A percentile compares a stretch with the other conserved stretches of the same genome.
phyloP scores from a whole-genome alignment of 1,140 invertebrate genomes.

The Ceratina australensis region DNA sequence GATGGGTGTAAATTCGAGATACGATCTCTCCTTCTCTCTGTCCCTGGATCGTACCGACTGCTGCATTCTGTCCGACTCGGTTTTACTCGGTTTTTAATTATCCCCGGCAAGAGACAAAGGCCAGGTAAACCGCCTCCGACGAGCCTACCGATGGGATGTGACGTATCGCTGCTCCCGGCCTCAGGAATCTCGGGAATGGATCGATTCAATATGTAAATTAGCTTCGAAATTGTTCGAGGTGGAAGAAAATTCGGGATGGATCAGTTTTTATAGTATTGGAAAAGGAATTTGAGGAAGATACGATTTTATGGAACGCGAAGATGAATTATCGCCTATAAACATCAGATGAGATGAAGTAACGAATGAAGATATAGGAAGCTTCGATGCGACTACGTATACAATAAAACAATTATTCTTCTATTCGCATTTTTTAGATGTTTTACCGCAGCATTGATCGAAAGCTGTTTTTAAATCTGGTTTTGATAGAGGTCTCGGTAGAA shows the following conservation, averaged over 20 bases:
- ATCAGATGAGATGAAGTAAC: no score
- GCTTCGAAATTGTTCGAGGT: background rate
- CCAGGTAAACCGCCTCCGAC: constrained; percentile 44
- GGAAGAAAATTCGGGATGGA: background rate
- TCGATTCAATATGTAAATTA: constrained; percentile 29
- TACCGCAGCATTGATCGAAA: no score
- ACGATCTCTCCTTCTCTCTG: constrained; percentile 57
- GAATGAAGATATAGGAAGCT: no score
- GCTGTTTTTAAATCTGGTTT: background rate
- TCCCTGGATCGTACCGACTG: constrained; percentile 49
- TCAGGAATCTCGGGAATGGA: constrained; percentile 24
- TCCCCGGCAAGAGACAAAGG: constrained; percentile 52
- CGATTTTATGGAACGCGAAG: background rate
- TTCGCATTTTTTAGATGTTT: no score
- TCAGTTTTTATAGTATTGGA: background rate
- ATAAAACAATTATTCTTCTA: no score
- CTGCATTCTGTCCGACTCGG: constrained; percentile 39
- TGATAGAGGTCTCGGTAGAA: background rate
- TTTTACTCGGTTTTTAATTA: constrained; percentile 60
- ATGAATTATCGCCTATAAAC: background rate
- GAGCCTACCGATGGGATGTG: background rate
- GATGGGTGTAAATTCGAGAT: constrained; percentile 72
- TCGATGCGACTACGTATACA: no score
- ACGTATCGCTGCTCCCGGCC: constrained; percentile 20
- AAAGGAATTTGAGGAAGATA: background rate